Conservation (phyloP, 92 coral and sea anemone genomes). For the Actinernus sp. region DNA sequence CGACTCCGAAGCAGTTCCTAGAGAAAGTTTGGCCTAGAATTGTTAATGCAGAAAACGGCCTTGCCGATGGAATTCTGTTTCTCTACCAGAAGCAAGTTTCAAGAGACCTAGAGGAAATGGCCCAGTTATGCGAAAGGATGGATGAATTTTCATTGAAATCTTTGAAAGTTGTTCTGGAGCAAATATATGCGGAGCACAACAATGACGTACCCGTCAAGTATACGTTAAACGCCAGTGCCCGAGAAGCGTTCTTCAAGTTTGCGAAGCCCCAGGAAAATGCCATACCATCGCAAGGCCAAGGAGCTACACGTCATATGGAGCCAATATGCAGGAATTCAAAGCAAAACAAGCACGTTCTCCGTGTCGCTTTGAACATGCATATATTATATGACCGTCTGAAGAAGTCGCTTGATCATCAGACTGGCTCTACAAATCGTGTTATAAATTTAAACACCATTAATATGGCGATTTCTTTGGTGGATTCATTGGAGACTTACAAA, state of each 20-base stretch:
- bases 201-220: slow-evolving; percentile 8
- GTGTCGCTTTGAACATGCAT: too few relatives aligned
- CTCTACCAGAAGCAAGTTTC: slow-evolving; percentile 6
- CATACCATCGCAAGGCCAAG: background rate
- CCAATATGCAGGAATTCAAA: background rate
- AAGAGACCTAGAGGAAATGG: slow-evolving; percentile 16
- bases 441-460: too few relatives aligned
- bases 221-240: slow-evolving; percentile 16
- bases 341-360: background rate
- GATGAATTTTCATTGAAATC: slow-evolving; percentile 10
- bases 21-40: slow-evolving; percentile 32
- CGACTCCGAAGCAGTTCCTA: slow-evolving; percentile 17
- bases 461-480: too few relatives aligned
- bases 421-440: too few relatives aligned
- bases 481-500: too few relatives aligned
- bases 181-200: slow-evolving; percentile 23
- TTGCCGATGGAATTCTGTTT: too few relatives aligned
- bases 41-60: slow-evolving; percentile 24
- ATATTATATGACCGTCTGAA: too few relatives aligned
- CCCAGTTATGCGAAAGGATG: background rate
- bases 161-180: background rate
- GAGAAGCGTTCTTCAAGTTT: slow-evolving; percentile 13
- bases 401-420: too few relatives aligned
- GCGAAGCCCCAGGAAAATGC: slow-evolving; percentile 22
- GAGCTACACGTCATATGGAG: background rate